These are phyloP conservation scores for Samia ricini DNA, from an alignment of 1,140 invertebrate species.

Conservation along the genomic window DNA sequence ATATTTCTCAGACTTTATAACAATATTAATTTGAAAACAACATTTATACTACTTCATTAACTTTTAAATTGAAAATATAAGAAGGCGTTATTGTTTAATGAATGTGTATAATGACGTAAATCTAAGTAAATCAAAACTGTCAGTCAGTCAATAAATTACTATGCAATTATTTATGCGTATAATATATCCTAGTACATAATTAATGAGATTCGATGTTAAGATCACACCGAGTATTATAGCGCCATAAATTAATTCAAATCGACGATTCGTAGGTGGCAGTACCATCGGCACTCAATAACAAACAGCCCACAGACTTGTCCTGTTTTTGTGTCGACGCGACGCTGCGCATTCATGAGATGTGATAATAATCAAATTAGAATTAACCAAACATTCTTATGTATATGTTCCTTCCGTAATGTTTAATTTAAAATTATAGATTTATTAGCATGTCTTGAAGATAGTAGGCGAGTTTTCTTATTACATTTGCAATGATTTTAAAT, in stretches of 20 bases:
- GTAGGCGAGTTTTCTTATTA: too few relatives aligned
- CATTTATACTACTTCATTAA: too few relatives aligned
- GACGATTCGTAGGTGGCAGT: conserved; percentile 27
- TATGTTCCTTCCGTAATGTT: not conserved
- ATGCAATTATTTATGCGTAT: conserved; percentile 4
- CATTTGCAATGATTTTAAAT: too few relatives aligned
- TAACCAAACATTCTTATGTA: not conserved
- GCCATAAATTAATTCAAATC: conserved; percentile 36
- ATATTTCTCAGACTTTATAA: too few relatives aligned
- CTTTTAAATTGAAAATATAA: not conserved
- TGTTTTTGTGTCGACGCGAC: conserved; percentile 10
- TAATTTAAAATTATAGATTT: not conserved
- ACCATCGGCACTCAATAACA: conserved; percentile 36
- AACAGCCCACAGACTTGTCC: conserved; percentile 22
- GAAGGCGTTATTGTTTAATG: not conserved
- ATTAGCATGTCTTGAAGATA: not conserved
- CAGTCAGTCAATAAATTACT: not conserved
- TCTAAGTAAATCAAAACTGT: not conserved
- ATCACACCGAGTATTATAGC: not conserved
- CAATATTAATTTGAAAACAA: too few relatives aligned
- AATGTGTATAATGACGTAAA: not conserved
- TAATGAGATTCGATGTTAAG: conserved; percentile 10
- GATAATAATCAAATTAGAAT: not conserved
- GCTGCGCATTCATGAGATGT: not conserved
- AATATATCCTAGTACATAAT: conserved; percentile 2